These are phyloP conservation scores for Anas capensis DNA, from an alignment of 2,797 vertebrate genomes.

Conservation along the genomic window DNA sequence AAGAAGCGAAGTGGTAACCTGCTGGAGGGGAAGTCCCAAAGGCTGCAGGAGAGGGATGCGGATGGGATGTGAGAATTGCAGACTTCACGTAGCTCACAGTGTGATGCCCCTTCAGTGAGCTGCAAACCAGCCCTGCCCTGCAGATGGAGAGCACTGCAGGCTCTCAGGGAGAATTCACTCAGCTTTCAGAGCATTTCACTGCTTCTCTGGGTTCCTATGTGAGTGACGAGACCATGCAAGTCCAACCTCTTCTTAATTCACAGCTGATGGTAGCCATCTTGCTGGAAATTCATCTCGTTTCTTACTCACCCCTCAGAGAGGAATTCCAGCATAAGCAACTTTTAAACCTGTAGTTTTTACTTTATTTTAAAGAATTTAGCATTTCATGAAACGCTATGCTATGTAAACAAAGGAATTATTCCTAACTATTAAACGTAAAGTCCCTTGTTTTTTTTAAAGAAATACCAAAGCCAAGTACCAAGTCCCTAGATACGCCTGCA, in stretches of 20 bases:
- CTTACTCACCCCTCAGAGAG: not conserved
- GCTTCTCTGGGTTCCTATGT: not conserved
- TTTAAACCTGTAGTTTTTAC: not conserved
- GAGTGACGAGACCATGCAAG: accelerated
- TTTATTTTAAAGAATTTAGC: not conserved
- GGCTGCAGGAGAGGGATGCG: not conserved
- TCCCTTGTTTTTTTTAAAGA: conserved; percentile 31
- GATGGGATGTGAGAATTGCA: accelerated
- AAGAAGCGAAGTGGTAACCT: accelerated
- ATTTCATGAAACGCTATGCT: conserved; percentile 17
- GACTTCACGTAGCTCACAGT: not conserved
- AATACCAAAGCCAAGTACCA: conserved; percentile 7
- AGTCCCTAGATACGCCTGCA: not conserved
- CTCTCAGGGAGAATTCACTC: not conserved
- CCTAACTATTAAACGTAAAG: not conserved
- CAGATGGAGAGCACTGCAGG: not conserved
- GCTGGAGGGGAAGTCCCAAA: not conserved
- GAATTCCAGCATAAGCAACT: not conserved
- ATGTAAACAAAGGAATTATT: conserved; percentile 31
- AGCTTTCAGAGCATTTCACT: not conserved
- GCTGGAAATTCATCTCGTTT: not conserved
- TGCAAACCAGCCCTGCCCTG: not conserved
- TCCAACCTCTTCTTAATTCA: not conserved
- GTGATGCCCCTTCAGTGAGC: accelerated
- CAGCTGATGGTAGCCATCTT: not conserved